These are phyloP conservation scores for Conopomorpha cramerella DNA, from an alignment of 1,140 invertebrate species.

Conservation along the genomic window DNA sequence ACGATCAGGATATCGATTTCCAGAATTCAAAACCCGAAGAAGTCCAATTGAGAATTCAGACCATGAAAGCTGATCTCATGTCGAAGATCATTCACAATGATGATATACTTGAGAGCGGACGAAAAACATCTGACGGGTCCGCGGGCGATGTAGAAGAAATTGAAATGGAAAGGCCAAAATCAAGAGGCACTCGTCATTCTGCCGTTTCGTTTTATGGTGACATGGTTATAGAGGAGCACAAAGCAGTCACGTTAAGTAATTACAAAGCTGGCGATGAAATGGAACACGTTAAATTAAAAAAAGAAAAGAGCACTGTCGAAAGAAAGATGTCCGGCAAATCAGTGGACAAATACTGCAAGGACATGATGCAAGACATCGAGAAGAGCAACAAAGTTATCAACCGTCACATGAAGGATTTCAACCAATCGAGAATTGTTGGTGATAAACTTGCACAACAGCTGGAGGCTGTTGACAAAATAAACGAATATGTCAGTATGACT, in stretches of 20 bases:
- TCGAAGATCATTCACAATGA: constrained; percentile 45
- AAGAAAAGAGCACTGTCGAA: constrained; percentile 18
- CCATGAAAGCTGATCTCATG: constrained; percentile 32
- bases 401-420: constrained; percentile 47
- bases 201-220: constrained; percentile 33
- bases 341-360: constrained; percentile 49
- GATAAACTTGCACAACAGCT: constrained; percentile 46
- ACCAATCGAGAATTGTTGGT: constrained; percentile 36
- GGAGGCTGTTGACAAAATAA: constrained; percentile 43
- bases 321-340: constrained; percentile 29
- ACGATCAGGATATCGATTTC: constrained; percentile 23
- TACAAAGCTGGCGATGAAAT: constrained; percentile 11
- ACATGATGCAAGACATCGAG: constrained; percentile 53
- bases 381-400: constrained; percentile 54
- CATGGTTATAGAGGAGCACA: constrained; percentile 15
- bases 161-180: constrained; percentile 29
- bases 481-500: constrained; percentile 31
- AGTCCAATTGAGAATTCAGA: constrained; percentile 38
- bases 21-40: constrained; percentile 27
- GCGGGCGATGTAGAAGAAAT: constrained; percentile 33
- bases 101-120: constrained; percentile 24
- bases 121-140: constrained; percentile 30
- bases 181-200: constrained; percentile 32
- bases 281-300: constrained; percentile 11
- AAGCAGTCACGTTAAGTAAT: constrained; percentile 9